Percentiles rank a stretch among this genome's conserved stretches.
Conservation (phyloP, 2,797 vertebrate species). For the Pelochelys cantorii region DNA sequence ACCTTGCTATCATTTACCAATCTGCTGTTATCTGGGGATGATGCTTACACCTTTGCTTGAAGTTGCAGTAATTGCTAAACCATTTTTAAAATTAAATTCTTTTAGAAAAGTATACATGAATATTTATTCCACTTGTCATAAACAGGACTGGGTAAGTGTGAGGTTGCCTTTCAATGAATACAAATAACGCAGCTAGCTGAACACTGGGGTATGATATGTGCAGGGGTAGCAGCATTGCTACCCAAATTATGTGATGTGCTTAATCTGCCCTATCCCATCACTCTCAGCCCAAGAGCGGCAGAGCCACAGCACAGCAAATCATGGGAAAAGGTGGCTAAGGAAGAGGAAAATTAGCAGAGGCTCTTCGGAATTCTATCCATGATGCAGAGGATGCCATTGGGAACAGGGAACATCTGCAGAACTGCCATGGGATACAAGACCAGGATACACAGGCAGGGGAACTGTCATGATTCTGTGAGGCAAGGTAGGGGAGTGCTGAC, state of each 20-base stretch:
- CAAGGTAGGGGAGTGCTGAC: no score
- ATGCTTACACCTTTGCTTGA: neutral
- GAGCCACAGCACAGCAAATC: neutral
- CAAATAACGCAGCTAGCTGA: neutral
- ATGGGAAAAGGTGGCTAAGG: neutral
- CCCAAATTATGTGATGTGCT: fast-evolving
- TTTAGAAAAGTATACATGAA: neutral
- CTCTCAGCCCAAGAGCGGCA: neutral
- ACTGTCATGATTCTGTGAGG: neutral
- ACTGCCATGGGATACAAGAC: fast-evolving
- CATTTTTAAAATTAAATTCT: neutral
- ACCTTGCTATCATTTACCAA: neutral
- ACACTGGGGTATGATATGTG: neutral
- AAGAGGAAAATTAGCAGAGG: fast-evolving
- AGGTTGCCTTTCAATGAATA: neutral
- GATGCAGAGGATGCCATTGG: fast-evolving
- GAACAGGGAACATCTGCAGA: fast-evolving
- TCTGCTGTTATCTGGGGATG: neutral
- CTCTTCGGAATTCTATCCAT: fast-evolving
- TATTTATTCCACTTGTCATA: neutral
- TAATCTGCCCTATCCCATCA: neutral
- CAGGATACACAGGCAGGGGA: neutral
- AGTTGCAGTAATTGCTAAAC: neutral
- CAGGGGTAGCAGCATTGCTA: fast-evolving
- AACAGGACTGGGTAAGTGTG: neutral